phyloP scores from a whole-genome alignment of 2,888 invertebrate species.

The Ophioninae sp. region DNA sequence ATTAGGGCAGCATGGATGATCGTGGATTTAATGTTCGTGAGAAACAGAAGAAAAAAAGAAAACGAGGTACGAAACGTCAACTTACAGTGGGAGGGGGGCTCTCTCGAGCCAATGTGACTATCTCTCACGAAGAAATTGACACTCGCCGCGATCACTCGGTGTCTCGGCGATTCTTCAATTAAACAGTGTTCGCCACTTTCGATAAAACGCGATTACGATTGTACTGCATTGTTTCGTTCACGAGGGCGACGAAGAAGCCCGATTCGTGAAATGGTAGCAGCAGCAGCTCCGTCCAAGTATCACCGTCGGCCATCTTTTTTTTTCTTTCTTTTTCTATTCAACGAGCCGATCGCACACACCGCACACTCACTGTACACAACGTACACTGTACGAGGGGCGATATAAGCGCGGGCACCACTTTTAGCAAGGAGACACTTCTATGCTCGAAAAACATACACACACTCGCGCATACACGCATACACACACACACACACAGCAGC shows the following conservation, averaged over 20 bases:
- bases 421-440: conserved; percentile 16
- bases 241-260: conserved; percentile 67
- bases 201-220: conserved; percentile 37
- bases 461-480: neutral
- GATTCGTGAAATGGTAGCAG: conserved; percentile 73
- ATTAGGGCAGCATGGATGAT: conserved; percentile 8
- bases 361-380: conserved; percentile 4
- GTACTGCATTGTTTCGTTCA: conserved; percentile 40
- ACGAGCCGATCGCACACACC: conserved; percentile 53
- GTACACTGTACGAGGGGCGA: conserved; percentile 3
- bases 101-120: conserved; percentile 1
- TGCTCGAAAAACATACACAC: conserved; percentile 30
- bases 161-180: conserved; percentile 14
- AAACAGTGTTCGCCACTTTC: conserved; percentile 19
- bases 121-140: conserved; percentile 22
- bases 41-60: conserved; percentile 18
- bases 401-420: conserved; percentile 17
- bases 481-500: neutral
- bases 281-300: conserved; percentile 69
- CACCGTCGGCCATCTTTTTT: conserved; percentile 75
- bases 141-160: conserved; percentile 25
- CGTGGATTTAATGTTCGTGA: conserved; percentile 5
- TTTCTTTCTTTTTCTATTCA: conserved; percentile 23
- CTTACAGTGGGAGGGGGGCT: conserved; percentile 5
- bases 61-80: conserved; percentile 20